Conservation (phyloP, 2,113 vertebrate genomes). For the Irena cyanogastra region DNA sequence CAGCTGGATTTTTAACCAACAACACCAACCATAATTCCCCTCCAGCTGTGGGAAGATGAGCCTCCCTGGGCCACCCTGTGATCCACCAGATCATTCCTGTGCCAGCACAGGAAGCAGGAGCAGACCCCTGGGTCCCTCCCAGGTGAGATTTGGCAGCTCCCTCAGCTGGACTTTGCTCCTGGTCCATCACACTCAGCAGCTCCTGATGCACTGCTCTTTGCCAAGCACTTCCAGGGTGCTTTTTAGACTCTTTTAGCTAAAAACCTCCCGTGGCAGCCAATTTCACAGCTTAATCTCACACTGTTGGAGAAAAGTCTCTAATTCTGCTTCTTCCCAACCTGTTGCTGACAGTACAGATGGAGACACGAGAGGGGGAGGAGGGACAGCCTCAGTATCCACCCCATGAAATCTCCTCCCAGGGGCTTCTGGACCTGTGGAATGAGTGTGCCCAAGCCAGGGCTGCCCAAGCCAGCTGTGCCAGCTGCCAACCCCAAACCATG, state of each 20-base stretch:
- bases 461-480: not conserved
- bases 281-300: not conserved
- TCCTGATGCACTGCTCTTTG: not conserved
- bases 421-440: not conserved
- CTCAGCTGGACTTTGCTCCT: not conserved
- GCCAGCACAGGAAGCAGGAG: not conserved
- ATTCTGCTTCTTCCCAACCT: not conserved
- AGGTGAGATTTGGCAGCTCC: rapidly evolving
- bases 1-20: not conserved
- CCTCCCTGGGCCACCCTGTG: not conserved
- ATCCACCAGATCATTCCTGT: not conserved
- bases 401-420: not conserved
- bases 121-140: not conserved
- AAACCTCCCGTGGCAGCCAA: not conserved
- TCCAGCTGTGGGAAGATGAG: not conserved
- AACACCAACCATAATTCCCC: not conserved
- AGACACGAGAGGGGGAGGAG: not conserved
- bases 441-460: not conserved
- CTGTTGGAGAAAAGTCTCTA: not conserved
- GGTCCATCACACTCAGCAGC: not conserved
- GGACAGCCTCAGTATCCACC: not conserved
- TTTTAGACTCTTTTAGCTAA: not conserved
- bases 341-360: not conserved
- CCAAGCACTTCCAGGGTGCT: not conserved
- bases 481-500: not conserved